Conservation (phyloP, 1,140 invertebrate species). For the Aricia agestis region DNA sequence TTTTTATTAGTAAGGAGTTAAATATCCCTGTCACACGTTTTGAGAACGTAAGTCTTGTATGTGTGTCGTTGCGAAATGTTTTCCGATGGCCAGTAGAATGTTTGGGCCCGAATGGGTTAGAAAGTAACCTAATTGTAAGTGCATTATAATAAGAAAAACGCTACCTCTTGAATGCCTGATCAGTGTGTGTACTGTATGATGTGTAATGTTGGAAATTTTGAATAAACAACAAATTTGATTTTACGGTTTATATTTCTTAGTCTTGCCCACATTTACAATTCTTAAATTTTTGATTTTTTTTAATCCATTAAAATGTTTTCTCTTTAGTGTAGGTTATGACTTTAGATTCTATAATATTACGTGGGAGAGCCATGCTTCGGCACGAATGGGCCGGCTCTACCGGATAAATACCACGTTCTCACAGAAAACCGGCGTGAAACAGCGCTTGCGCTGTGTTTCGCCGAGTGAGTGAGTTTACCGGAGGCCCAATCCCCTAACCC, state of each 20-base stretch:
- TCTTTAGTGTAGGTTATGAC: too few relatives aligned
- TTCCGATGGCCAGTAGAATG: not conserved
- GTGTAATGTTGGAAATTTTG: constrained; percentile 58
- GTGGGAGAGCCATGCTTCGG: too few relatives aligned
- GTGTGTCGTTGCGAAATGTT: not conserved
- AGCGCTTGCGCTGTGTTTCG: too few relatives aligned
- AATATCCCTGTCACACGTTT: not conserved
- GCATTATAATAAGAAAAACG: constrained; percentile 38
- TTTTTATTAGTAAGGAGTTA: too few relatives aligned
- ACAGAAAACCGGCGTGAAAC: too few relatives aligned
- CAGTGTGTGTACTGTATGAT: constrained; percentile 54
- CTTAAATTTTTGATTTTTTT: constrained; percentile 10
- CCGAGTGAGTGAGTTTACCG: too few relatives aligned
- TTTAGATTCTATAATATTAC: too few relatives aligned
- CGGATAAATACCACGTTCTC: too few relatives aligned
- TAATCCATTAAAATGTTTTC: not conserved
- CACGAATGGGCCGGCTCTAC: too few relatives aligned
- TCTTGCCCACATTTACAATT: too few relatives aligned
- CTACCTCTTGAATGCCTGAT: constrained; percentile 67
- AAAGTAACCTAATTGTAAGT: constrained; percentile 3
- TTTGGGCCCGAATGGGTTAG: not conserved
- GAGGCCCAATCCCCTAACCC: too few relatives aligned
- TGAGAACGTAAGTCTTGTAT: not conserved
- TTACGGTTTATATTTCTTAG: constrained; percentile 37
- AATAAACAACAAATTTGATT: constrained; percentile 54